Evolutionary conservation across 2,888 invertebrate species (phyloP), one percentile per base, ranked within the genome.

Genomic region (Patella depressa): DNA sequence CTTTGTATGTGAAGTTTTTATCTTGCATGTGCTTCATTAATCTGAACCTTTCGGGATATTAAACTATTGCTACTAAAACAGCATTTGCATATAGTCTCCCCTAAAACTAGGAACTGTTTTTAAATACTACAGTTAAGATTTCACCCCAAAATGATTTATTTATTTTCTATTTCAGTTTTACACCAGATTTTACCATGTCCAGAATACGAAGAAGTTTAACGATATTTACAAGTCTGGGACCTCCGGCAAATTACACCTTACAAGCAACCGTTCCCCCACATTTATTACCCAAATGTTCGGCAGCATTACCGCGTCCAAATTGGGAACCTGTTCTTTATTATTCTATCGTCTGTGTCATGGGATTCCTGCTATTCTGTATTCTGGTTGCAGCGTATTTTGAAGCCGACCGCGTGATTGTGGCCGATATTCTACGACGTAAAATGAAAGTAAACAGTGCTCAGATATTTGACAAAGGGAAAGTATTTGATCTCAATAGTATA

Each of bases 141-240:
- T 34, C 34, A 34, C 7, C 34, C 34, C 34, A 34, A 34, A 34
- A 3, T 34, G 5, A 34, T 34, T 34, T 5, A 45, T 45, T 55
- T 78, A 17, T 75, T 55, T 79, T 77, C n/a, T 73, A 34, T 88
- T 88, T 34, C 89, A 93, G 93, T 54, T 97, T 96, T 90, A 96
- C 96, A 0, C 96, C 97, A 0, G 97, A 97, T 92, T 96, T 97
- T 89, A 96, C 96, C 0, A 92, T 96, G 86, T 94, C 96, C 0
- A 94, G 95, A 81, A 94, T 96, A 65, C 94, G 95, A 80, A 91
- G 92, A 19, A 88, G 89, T 74, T 88, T 93, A 74, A 92, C 92
- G 75, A 83, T 91, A 59, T 86, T 86, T 78, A 91, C 91, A 17
- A 90, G 89, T 80, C 83, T 93, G 54, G 92, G 92, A 15, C 84